phyloP scores from a whole-genome alignment of 2,113 vertebrate genomes.

The Mobula hypostoma region DNA sequence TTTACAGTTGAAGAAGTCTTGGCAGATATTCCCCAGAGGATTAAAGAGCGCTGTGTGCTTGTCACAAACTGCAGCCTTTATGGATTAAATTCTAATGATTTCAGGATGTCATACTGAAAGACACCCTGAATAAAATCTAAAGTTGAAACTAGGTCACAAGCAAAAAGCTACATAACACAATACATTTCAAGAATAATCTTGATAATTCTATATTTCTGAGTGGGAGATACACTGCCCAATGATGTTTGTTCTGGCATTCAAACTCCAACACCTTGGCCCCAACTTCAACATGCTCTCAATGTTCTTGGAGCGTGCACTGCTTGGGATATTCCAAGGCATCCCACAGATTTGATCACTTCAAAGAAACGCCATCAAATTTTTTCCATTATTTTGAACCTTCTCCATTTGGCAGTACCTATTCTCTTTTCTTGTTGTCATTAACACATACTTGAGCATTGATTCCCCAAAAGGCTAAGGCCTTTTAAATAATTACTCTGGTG shows the following conservation, averaged over 20 bases:
- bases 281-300: not conserved
- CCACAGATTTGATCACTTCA: not conserved
- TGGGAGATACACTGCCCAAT: too few relatives aligned
- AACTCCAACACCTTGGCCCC: too few relatives aligned
- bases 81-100: constrained; percentile 9
- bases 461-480: not conserved
- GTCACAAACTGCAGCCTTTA: not conserved
- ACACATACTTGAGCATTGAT: not conserved
- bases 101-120: not conserved
- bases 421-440: not conserved
- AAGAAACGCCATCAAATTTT: not conserved
- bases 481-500: not conserved
- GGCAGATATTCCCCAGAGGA: not conserved
- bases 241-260: too few relatives aligned
- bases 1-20: constrained; percentile 9
- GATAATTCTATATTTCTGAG: too few relatives aligned
- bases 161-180: not conserved
- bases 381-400: not conserved
- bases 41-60: not conserved
- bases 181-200: not conserved
- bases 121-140: not conserved
- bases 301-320: not conserved
- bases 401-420: not conserved
- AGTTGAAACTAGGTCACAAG: not conserved
- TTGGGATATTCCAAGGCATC: not conserved